Evolutionary conservation across 2,113 vertebrate species (phyloP), one percentile per base, ranked within the genome.

Genomic region (Cynocephalus volans): DNA sequence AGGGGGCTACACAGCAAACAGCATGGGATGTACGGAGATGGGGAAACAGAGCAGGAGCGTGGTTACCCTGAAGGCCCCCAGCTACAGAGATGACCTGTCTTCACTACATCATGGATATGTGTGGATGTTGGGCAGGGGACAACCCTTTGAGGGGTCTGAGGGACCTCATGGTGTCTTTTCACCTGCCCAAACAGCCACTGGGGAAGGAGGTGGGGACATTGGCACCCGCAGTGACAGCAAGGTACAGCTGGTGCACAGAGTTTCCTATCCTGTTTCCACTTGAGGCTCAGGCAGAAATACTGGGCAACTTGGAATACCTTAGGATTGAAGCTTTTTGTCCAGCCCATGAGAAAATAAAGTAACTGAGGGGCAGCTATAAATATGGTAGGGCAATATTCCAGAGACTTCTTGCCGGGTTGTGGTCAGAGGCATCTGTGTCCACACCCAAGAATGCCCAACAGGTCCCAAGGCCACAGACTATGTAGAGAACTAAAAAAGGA

Each of bases 401-500:
- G 1, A 75, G 58, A 58, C 54, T 64, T 72, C 65, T 6, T 24
- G 7, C 33, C 0, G 0, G 64, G 77, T n/a, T 36, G 26, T 56
- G 31, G 79, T 31, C 33, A 31, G 31, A 94, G 88, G 13, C 96
- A 84, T 88, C 94, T 95, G 69, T n/a, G 86, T 67, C 79, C 84
- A 84, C 83, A 36, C 82, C 87, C 88, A 24, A 88, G 84, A 94
- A 96, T 82, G 64, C 60, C 36, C 11, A 54, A 26, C 80, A 23
- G 31, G 23, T 65, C 80, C 96, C 95, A 79, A 89, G 95, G 75
- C 73, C 84, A 75, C n/a, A 94, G 86, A 95, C 95, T 93, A 92
- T 82, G 88, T 6, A 58, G 54, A 77, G 91, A 54, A 95, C 93
- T 93, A 98, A 97, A 95, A 94, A 97, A 97, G 96, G 85, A 96